These are phyloP conservation scores for Micrastur ruficollis DNA, from an alignment of 2,797 vertebrate species.

Conservation along the genomic window DNA sequence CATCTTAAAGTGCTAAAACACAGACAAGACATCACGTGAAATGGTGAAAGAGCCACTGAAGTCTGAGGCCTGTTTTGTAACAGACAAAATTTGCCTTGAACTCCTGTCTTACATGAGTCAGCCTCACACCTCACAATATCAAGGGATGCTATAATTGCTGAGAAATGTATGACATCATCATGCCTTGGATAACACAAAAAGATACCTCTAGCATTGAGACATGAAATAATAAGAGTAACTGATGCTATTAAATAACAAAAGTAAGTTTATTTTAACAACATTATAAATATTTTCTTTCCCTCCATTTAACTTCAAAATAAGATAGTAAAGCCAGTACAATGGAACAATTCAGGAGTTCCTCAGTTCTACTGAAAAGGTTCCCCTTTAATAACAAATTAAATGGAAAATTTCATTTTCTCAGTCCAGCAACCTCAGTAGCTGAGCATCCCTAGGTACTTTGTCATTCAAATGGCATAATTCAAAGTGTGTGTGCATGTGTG, in stretches of 20 bases:
- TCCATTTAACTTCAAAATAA: constrained; percentile 32
- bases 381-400: not conserved
- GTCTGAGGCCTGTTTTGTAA: not conserved
- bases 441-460: not conserved
- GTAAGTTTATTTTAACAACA: constrained; percentile 62
- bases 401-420: constrained; percentile 8
- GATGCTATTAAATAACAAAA: constrained; percentile 41
- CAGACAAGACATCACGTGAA: not conserved
- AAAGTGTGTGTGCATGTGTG: not conserved
- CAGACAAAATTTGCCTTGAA: not conserved
- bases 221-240: constrained; percentile 6
- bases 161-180: not conserved
- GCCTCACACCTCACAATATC: not conserved
- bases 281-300: constrained; percentile 42
- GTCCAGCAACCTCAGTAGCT: not conserved
- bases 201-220: not conserved
- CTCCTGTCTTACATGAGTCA: not conserved
- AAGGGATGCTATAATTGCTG: not conserved
- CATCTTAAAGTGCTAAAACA: not conserved
- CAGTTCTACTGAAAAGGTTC: not conserved
- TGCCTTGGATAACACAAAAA: not conserved
- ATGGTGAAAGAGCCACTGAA: not conserved
- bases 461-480: not conserved
- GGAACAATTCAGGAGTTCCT: not conserved
- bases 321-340: constrained; percentile 17